phyloP scores from a whole-genome alignment of 2,113 vertebrate genomes.

The Neolamprologus hecqui region DNA sequence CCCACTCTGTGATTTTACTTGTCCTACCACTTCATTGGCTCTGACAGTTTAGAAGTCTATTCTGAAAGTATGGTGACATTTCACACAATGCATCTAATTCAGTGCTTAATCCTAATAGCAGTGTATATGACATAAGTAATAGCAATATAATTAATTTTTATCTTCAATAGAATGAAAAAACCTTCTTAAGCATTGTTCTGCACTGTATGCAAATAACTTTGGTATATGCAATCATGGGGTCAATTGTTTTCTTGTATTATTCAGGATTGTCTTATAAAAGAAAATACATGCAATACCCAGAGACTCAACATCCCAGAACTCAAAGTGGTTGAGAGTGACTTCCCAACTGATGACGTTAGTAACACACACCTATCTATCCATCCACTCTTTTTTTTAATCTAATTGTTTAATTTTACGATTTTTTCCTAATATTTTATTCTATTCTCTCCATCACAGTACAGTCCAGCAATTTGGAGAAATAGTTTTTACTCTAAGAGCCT shows the following conservation, averaged over 20 bases:
- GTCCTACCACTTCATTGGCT: neutral
- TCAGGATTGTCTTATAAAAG: conserved; percentile 69
- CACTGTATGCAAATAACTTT: neutral
- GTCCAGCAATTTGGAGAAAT: conserved; percentile 70
- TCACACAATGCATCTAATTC: neutral
- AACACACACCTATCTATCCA: neutral
- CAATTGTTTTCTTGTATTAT: neutral
- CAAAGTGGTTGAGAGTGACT: conserved; percentile 42
- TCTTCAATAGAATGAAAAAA: neutral
- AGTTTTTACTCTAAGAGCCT: conserved; percentile 69
- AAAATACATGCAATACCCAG: conserved; percentile 14
- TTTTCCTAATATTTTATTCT: neutral
- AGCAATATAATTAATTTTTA: neutral
- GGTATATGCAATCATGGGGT: neutral
- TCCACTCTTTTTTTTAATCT: neutral
- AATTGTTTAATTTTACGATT: neutral
- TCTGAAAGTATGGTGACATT: neutral
- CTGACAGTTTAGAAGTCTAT: neutral
- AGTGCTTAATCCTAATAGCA: neutral
- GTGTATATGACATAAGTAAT: neutral
- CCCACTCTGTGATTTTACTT: neutral
- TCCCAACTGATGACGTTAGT: conserved; percentile 68
- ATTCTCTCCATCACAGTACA: conserved; percentile 50
- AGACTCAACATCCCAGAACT: conserved; percentile 59
- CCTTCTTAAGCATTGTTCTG: neutral